phyloP scores from a whole-genome alignment of 2,888 invertebrate species.

The Polyommatus icarus region DNA sequence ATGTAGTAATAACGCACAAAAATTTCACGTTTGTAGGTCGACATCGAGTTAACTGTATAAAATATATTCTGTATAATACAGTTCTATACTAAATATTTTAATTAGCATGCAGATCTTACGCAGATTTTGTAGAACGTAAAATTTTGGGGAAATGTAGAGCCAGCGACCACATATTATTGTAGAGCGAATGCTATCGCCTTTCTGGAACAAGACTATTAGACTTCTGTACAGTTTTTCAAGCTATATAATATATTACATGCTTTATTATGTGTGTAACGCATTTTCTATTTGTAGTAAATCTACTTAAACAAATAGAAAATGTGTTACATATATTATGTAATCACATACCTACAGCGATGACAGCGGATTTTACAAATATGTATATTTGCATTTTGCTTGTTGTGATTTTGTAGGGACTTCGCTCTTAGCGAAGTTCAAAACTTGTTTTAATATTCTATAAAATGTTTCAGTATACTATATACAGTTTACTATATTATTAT shows the following conservation, averaged over 20 bases:
- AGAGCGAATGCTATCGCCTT: background rate
- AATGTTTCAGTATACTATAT: no score
- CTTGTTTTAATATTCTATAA: no score
- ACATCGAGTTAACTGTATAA: slow-evolving; percentile 22
- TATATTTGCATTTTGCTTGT: background rate
- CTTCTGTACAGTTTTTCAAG: background rate
- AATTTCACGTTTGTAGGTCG: slow-evolving; percentile 22
- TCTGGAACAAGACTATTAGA: background rate
- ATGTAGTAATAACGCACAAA: slow-evolving; percentile 27
- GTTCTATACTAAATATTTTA: slow-evolving; percentile 13
- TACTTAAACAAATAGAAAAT: no score
- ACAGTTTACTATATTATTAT: no score
- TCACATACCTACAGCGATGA: no score
- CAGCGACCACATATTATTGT: no score
- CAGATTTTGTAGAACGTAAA: background rate
- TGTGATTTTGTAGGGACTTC: background rate
- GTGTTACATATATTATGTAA: no score
- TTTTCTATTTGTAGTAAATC: background rate
- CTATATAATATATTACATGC: background rate
- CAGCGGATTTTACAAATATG: background rate
- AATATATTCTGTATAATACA: background rate
- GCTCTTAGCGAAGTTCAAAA: no score
- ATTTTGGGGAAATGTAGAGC: background rate
- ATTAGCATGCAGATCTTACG: background rate
- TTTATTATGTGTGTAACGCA: background rate